These are phyloP conservation scores for Phylloscopus whistleri DNA, from an alignment of 2,113 vertebrate genomes.

Conservation along the genomic window DNA sequence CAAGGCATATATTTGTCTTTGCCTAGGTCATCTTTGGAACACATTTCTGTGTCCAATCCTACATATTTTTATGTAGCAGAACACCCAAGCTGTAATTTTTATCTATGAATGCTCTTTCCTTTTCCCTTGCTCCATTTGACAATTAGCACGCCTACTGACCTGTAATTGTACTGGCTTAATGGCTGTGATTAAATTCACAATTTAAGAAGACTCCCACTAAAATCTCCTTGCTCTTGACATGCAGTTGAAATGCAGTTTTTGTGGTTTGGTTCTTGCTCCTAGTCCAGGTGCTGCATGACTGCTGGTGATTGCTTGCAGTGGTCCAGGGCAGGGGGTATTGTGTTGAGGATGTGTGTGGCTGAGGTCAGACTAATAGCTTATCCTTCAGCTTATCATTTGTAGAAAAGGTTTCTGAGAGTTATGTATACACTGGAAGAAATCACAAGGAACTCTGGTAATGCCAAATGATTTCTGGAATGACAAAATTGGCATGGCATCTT, in stretches of 20 bases:
- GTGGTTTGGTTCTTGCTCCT: neutral
- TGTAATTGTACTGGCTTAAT: neutral
- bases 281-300: neutral
- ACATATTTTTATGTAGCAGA: neutral
- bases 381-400: neutral
- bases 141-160: neutral
- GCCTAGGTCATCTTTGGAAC: neutral
- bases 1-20: neutral
- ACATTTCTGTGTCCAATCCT: neutral
- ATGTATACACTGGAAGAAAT: neutral
- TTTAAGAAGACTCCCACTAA: neutral
- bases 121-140: neutral
- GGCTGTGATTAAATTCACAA: neutral
- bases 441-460: neutral
- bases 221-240: neutral
- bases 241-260: neutral
- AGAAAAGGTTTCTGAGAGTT: neutral
- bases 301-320: neutral
- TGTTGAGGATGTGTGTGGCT: fast-evolving
- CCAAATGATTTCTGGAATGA: neutral
- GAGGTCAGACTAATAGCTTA: neutral
- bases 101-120: neutral
- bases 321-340: fast-evolving
- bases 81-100: neutral
- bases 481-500: neutral